phyloP scores from a whole-genome alignment of 1,140 invertebrate genomes.

The Drosophila navojoa region DNA sequence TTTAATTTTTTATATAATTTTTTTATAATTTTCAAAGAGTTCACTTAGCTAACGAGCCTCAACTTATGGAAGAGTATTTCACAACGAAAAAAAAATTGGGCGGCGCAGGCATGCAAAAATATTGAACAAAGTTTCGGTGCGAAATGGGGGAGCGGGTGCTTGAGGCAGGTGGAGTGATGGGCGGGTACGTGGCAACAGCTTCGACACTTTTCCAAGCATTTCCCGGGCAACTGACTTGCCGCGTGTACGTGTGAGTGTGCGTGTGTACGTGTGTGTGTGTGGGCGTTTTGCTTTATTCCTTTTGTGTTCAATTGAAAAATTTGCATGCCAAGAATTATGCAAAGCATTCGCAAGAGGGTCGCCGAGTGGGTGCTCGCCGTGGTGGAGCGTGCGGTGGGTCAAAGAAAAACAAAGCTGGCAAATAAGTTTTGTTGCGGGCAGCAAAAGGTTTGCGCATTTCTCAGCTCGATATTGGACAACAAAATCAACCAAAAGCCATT shows the following conservation, averaged over 20 bases:
- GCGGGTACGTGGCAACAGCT: slow-evolving; percentile 55
- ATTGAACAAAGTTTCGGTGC: slow-evolving; percentile 64
- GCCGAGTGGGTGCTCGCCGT: background rate
- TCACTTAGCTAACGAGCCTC: background rate
- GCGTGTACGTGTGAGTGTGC: slow-evolving; percentile 29
- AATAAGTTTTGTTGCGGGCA: slow-evolving; percentile 43
- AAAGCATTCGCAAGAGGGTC: slow-evolving; percentile 46
- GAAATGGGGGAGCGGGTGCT: slow-evolving; percentile 24
- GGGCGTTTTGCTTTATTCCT: slow-evolving; percentile 70
- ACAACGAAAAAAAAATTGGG: slow-evolving; percentile 29
- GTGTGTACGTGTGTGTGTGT: slow-evolving; percentile 40
- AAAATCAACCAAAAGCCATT: slow-evolving; percentile 39
- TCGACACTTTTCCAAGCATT: slow-evolving; percentile 69
- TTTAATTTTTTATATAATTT: no score
- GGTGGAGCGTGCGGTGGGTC: slow-evolving; percentile 21
- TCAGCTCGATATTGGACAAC: slow-evolving; percentile 42
- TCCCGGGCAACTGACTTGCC: slow-evolving; percentile 49
- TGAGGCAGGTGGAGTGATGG: slow-evolving; percentile 11
- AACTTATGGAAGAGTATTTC: slow-evolving; percentile 24
- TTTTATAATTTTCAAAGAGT: no score
- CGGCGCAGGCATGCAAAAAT: slow-evolving; percentile 59
- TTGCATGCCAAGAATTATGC: slow-evolving; percentile 78
- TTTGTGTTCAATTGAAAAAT: slow-evolving; percentile 76
- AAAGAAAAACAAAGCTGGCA: slow-evolving; percentile 51
- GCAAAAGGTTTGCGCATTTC: slow-evolving; percentile 55